A percentile compares a stretch with the other conserved stretches of the same genome.
Conservation (phyloP, 2,888 invertebrate genomes). For the Galerucella pusilla region DNA sequence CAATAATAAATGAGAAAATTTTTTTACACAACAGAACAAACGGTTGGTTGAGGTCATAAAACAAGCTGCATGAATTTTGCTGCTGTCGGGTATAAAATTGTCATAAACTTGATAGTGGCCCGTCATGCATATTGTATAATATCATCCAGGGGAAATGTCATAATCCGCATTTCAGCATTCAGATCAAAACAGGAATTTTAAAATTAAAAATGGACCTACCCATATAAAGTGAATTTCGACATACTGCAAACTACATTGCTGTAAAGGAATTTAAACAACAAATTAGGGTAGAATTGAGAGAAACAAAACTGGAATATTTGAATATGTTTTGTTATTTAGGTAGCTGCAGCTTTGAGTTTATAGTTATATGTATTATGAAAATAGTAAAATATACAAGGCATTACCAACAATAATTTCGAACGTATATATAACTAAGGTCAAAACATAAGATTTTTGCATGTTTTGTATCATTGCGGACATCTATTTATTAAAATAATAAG, state of each 20-base stretch:
- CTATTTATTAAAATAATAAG: no score
- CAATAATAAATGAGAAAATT: constrained; percentile 3
- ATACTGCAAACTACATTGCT: not conserved
- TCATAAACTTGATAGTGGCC: constrained; percentile 9
- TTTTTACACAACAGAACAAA: constrained; percentile 4
- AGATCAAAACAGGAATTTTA: not conserved
- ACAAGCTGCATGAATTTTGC: constrained; percentile 11
- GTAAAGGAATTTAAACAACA: not conserved
- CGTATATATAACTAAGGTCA: no score
- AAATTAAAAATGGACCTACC: constrained; percentile 9
- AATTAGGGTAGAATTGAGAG: not conserved
- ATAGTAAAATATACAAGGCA: no score
- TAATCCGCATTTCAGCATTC: constrained; percentile 1
- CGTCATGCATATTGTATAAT: constrained; percentile 9
- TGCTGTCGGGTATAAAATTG: not conserved
- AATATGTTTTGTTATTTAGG: no score
- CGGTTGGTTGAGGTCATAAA: constrained; percentile 6
- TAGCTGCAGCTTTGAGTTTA: not conserved
- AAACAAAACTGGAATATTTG: not conserved
- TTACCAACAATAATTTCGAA: no score
- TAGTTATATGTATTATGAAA: not conserved
- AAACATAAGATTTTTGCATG: no score
- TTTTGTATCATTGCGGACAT: no score
- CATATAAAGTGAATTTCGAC: not conserved
- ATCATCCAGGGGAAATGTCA: constrained; percentile 11